Base-by-base conservation (phyloP, 2,888 invertebrate genomes). In the Pollenia amentaria region DNA sequence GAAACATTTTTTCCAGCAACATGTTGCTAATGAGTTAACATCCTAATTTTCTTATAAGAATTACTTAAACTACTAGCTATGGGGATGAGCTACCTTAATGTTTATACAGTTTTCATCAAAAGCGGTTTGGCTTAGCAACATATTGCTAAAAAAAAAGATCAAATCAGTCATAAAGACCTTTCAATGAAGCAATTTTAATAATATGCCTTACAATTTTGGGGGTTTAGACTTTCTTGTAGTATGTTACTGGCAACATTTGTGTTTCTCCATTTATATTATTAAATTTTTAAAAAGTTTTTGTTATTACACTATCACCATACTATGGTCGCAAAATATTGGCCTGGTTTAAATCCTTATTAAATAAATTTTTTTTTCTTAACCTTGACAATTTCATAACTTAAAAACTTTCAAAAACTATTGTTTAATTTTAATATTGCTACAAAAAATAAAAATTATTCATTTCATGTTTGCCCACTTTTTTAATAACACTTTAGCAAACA, bases 311-410 rank as follows among this genome's bases (percentile, higher is more conserved):
- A 29, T 29, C 29, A 29, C 6, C 29, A 29, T 29, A 29, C 0
- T 29, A 29, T 29, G 29, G 29, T 29, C 29, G 29, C 29, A 29
- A 29, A 3, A 29, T 29, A 29, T 29, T 6, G 0, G 0, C 29
- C 29, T 29, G 29, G 29, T 29, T 29, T 29, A 29, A 29, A 29
- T 3, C 29, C 29, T 6, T 29, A 29, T 29, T 29, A 6, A 29
- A 29, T 29, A 29, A 29, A 3, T 29, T 29, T 6, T 29, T 6
- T 29, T 29, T 29, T 55, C 11, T 48, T 48, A 67, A 67, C 46
- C 65, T 67, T 67, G 48, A 14, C 9, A 48, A 29, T 8, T 29
- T 48, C 29, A 48, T 29, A 29, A 67, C 38, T 51, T 67, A 38
- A 51, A 10, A 12, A 9, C 10, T 67, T 6, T 6, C 7, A 38